These are phyloP conservation scores for Agonopterix heracliana DNA, from an alignment of 2,888 invertebrate genomes.

Conservation along the genomic window DNA sequence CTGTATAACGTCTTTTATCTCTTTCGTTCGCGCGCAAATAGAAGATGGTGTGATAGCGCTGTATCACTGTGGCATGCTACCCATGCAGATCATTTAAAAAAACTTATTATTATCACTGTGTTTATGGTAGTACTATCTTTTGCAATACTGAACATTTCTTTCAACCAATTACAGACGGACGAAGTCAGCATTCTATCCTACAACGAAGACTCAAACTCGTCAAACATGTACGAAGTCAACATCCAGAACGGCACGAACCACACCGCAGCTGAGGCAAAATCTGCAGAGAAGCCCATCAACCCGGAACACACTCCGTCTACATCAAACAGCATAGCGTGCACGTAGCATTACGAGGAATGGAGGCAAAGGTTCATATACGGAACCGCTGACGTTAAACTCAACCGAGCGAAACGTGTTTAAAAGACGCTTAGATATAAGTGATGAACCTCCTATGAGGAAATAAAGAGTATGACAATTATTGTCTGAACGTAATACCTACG, in stretches of 20 bases:
- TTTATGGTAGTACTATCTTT: too few relatives aligned
- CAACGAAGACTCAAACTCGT: conserved; percentile 70
- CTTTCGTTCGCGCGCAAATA: too few relatives aligned
- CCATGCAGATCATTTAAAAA: too few relatives aligned
- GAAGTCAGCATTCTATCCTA: conserved; percentile 59
- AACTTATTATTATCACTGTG: too few relatives aligned
- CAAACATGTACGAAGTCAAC: conserved; percentile 58
- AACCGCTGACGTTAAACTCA: conserved; percentile 33
- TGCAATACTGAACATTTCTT: too few relatives aligned
- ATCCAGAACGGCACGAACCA: conserved; percentile 34
- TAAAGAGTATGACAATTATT: background rate
- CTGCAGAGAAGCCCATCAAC: conserved; percentile 22
- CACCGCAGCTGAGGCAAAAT: conserved; percentile 13
- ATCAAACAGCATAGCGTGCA: conserved; percentile 54
- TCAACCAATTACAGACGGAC: conserved; percentile 41
- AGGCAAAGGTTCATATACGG: conserved; percentile 63
- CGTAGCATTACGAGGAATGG: conserved; percentile 69
- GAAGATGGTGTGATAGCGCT: too few relatives aligned
- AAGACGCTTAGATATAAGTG: background rate
- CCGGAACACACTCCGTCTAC: conserved; percentile 31
- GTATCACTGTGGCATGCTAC: too few relatives aligned
- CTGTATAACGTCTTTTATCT: too few relatives aligned
- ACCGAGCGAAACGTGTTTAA: conserved; percentile 29
- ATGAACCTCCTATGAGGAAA: background rate
- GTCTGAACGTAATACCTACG: background rate